Evolutionary conservation across 92 coral and sea anemone species (phyloP), one percentile per base, ranked within the genome.

Genomic region (Pocillopora grandis): DNA sequence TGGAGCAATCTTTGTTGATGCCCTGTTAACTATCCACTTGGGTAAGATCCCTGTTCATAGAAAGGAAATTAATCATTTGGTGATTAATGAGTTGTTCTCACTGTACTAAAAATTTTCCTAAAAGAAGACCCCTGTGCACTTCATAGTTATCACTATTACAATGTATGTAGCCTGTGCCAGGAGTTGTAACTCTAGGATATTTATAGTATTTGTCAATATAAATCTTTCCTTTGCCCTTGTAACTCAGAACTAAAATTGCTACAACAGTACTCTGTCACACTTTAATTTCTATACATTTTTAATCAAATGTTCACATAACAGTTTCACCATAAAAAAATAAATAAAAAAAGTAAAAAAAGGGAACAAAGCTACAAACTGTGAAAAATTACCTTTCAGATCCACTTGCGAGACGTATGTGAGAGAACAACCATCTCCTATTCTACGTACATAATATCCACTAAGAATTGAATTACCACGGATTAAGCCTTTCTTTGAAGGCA

Each of bases 11-110:
- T 90, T 96, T 86, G 95, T 91, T 57, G 99, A 92, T 3, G 94
- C 99, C 75, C 87, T 92, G 88, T 96, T 96, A 42, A 96, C 99
- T 68, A 96, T 81, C 99, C 99, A 96, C 65, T 96, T 96, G 58
- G 99, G 99, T 18, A 96, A 84, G 42, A 86, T 88, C 74, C 99
- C 98, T 96, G 75, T 3, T 62, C 42, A 70, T 18, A 59, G 9
- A 70, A 17, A 17, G 2, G 3, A 66, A 33, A 79, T 15, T 63
- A 20, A 4, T 17, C 21, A 59, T 0, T 8, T 13, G 2, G 35
- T 8, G 36, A n/a, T n/a, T 62, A 23, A 14, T 48, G 4, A 15
- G 18, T 67, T 35, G 37, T 31, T 15, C 2, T 21, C 37, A 17
- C 21, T 31, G 8, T 10, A 18, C 72, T 68, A 37, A 33, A 27